Percentiles rank a stretch among this genome's conserved stretches.
Conservation (phyloP, 2,113 vertebrate species). For the Ailurus styani region DNA sequence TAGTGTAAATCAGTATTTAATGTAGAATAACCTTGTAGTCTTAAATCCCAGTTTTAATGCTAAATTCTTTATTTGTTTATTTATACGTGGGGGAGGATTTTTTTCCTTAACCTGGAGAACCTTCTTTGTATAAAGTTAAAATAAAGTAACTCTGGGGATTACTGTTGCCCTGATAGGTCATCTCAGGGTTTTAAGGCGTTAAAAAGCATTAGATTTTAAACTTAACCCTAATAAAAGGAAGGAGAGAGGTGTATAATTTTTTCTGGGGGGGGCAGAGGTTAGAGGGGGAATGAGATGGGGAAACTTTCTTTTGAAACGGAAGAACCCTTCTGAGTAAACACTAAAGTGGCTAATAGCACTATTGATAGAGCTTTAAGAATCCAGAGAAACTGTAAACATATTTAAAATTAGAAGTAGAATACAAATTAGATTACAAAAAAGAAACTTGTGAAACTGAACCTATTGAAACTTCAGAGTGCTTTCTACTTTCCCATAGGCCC, state of each 20-base stretch:
- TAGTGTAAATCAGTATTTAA: slow-evolving; percentile 29
- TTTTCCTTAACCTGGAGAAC: not conserved
- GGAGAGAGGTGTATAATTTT: not conserved
- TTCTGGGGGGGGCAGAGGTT: too few relatives aligned
- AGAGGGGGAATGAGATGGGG: not conserved
- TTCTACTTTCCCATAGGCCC: not conserved
- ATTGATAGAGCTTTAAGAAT: not conserved
- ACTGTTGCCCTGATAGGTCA: slow-evolving; percentile 26
- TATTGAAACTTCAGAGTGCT: not conserved
- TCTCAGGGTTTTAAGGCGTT: slow-evolving; percentile 49
- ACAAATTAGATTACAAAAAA: not conserved
- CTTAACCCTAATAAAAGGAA: not conserved
- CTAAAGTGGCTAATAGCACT: not conserved
- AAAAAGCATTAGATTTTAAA: slow-evolving; percentile 10
- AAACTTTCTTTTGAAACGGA: not conserved
- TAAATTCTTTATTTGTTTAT: slow-evolving; percentile 21
- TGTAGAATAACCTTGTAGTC: slow-evolving; percentile 20
- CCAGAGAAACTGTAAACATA: not conserved
- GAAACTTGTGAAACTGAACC: not conserved
- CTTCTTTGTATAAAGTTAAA: slow-evolving; percentile 20
- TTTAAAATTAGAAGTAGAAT: slow-evolving; percentile 6
- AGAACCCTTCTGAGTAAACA: slow-evolving; percentile 6
- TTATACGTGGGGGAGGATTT: not conserved
- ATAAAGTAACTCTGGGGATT: slow-evolving; percentile 7
- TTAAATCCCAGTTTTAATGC: not conserved